phyloP scores from a whole-genome alignment of 2,797 vertebrate species.

The Sarcophilus harrisii region DNA sequence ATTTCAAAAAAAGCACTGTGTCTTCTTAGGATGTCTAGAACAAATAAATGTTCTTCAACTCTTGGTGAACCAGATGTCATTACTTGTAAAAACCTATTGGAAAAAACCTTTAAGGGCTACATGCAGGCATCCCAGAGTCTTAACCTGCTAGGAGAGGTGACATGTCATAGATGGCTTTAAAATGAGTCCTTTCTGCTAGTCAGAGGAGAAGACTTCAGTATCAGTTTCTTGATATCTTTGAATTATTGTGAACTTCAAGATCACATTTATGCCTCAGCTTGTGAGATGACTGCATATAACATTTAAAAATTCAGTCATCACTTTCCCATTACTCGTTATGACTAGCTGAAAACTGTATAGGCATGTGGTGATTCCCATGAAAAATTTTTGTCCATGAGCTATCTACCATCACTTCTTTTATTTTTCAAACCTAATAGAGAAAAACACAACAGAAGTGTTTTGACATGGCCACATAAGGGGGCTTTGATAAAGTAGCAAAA shows the following conservation, averaged over 20 bases:
- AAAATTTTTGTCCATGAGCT: slow-evolving; percentile 38
- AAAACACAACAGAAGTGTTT: background rate
- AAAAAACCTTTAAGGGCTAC: slow-evolving; percentile 35
- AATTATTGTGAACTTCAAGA: slow-evolving; percentile 45
- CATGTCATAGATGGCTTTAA: slow-evolving; percentile 37
- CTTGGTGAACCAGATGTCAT: slow-evolving; percentile 14
- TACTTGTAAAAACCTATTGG: slow-evolving; percentile 28
- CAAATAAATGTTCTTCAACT: slow-evolving; percentile 37
- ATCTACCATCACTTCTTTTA: slow-evolving; percentile 16
- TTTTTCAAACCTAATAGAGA: slow-evolving; percentile 54
- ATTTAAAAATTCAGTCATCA: background rate
- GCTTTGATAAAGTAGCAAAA: slow-evolving; percentile 31
- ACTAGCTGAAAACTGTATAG: slow-evolving; percentile 68
- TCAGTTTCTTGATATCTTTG: slow-evolving; percentile 5
- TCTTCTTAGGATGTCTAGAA: background rate
- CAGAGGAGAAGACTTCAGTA: slow-evolving; percentile 17
- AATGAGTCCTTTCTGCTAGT: background rate
- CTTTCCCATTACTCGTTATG: slow-evolving; percentile 52
- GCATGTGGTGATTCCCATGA: slow-evolving; percentile 36
- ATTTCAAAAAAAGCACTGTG: slow-evolving; percentile 3
- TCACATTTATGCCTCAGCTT: slow-evolving; percentile 55
- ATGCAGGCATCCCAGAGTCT: background rate
- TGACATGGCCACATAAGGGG: slow-evolving; percentile 1
- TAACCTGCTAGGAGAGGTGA: background rate
- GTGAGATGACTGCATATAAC: slow-evolving; percentile 10